These are phyloP conservation scores for Odontamblyopus rebecca DNA, from an alignment of 2,797 vertebrate species.

Conservation along the genomic window DNA sequence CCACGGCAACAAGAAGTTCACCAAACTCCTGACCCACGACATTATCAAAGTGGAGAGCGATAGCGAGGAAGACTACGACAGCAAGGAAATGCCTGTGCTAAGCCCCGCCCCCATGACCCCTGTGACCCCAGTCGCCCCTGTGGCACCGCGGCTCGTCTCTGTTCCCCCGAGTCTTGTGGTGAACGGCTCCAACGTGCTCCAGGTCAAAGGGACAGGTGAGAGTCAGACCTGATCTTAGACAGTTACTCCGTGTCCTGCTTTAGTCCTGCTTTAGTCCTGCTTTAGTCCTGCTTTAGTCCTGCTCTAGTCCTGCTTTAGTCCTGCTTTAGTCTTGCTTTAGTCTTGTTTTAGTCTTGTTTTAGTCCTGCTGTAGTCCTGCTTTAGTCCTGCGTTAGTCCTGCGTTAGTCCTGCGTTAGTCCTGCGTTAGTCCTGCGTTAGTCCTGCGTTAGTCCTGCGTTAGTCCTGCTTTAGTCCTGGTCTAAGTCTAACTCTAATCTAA, in stretches of 20 bases:
- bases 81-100: constrained; percentile 70
- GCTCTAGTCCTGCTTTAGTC: not conserved
- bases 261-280: not conserved
- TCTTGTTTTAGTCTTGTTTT: too few relatives aligned
- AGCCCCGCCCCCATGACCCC: constrained; percentile 54
- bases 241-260: too few relatives aligned
- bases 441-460: not conserved
- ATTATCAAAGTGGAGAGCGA: constrained; percentile 78
- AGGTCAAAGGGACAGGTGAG: constrained; percentile 52
- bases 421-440: not conserved
- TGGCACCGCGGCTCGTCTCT: constrained; percentile 49
- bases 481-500: not conserved
- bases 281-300: not conserved
- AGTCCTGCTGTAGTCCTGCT: too few relatives aligned
- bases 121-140: constrained; percentile 32
- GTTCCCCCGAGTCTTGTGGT: constrained; percentile 66
- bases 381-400: too few relatives aligned
- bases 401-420: too few relatives aligned
- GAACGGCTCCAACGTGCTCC: constrained; percentile 66
- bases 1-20: constrained; percentile 87
- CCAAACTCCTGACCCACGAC: constrained; percentile 69
- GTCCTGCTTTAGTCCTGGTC: not conserved
- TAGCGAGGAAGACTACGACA: constrained; percentile 70
- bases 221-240: not conserved
- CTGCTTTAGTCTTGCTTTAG: too few relatives aligned